These are phyloP conservation scores for Darevskia mixta DNA, from an alignment of 2,797 vertebrate species.

Conservation along the genomic window DNA sequence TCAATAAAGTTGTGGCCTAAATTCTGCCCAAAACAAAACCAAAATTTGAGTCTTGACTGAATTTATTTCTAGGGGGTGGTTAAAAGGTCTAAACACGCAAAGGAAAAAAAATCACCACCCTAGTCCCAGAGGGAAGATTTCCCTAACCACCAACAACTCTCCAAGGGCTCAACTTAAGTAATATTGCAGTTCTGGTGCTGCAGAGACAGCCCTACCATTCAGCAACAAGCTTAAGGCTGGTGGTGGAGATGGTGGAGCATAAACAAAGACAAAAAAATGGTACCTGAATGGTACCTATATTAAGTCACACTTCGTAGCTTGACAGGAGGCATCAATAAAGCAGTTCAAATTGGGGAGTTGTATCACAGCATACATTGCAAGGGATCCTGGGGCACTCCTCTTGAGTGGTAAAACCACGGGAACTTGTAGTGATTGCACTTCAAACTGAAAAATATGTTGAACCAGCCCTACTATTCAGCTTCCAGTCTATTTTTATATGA, in stretches of 20 bases:
- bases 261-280: background rate
- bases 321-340: background rate
- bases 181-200: background rate
- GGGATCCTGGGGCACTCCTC: background rate
- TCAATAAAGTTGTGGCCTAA: too few relatives aligned
- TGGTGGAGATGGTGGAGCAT: too few relatives aligned
- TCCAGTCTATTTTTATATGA: conserved; percentile 23
- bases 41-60: too few relatives aligned
- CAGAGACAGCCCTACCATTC: background rate
- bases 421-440: background rate
- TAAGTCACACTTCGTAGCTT: background rate
- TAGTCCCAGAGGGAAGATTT: background rate
- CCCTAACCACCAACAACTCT: background rate
- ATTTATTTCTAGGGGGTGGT: too few relatives aligned
- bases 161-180: background rate
- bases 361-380: background rate
- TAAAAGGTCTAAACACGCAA: too few relatives aligned
- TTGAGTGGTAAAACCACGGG: background rate
- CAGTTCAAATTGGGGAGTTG: background rate
- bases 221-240: background rate
- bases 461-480: background rate
- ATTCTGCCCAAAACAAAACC: too few relatives aligned
- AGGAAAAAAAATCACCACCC: background rate
- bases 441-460: background rate
- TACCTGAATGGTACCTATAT: background rate